A percentile compares a stretch with the other conserved stretches of the same genome.
phyloP scores from a whole-genome alignment of 1,140 invertebrate species.

The Pantala flavescens region DNA sequence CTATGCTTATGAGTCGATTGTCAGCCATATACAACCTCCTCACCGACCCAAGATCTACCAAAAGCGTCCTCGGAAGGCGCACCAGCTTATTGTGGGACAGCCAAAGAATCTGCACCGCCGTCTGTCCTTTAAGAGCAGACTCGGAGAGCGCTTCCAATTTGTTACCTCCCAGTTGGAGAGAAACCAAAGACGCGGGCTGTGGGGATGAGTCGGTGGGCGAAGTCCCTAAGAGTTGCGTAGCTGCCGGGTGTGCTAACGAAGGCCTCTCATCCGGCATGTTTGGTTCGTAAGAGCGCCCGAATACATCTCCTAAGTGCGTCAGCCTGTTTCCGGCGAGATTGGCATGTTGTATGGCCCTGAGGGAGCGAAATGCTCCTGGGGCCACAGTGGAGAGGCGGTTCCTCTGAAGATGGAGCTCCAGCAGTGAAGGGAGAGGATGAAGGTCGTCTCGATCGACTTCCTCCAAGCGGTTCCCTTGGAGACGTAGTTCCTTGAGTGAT shows the following conservation, averaged over 20 bases:
- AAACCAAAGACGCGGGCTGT: slow-evolving; percentile 56
- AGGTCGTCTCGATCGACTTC: slow-evolving; percentile 68
- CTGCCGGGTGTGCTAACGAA: background rate
- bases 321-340: slow-evolving; percentile 77
- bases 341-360: slow-evolving; percentile 75
- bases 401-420: slow-evolving; percentile 79
- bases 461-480: slow-evolving; percentile 55
- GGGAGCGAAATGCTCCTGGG: slow-evolving; percentile 65
- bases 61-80: slow-evolving; percentile 57
- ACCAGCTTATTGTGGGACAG: slow-evolving; percentile 69
- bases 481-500: slow-evolving; percentile 32
- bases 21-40: slow-evolving; percentile 72
- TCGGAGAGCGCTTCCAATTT: slow-evolving; percentile 63
- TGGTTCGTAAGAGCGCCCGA: slow-evolving; percentile 42
- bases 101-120: slow-evolving; percentile 75
- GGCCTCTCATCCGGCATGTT: background rate
- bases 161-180: slow-evolving; percentile 78
- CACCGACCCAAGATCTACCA: slow-evolving; percentile 60
- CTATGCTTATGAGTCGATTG: slow-evolving; percentile 68
- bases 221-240: slow-evolving; percentile 27
- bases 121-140: slow-evolving; percentile 64
- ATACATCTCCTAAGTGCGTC: slow-evolving; percentile 65
- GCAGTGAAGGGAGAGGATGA: slow-evolving; percentile 60
- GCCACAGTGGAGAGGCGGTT: slow-evolving; percentile 73
- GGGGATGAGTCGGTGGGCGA: slow-evolving; percentile 27